Evolutionary conservation across 2,888 invertebrate species (phyloP), one percentile per base, ranked within the genome.

Genomic region (Odontocerum albicorne): DNA sequence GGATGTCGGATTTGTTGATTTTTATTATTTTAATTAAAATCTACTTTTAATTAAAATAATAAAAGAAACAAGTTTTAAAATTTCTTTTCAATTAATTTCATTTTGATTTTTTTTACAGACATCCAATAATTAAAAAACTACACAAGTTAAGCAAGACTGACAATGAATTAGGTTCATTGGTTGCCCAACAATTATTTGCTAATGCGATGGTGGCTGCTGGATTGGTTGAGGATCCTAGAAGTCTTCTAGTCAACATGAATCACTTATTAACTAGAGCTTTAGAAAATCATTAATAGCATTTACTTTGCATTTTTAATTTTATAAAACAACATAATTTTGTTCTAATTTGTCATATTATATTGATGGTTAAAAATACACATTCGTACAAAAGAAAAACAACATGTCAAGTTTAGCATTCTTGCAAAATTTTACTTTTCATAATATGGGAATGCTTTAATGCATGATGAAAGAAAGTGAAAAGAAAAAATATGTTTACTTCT

Each of bases 131-230:
- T 57, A 92, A 90, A 68, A 95, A 96, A 72, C 77, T 98, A 40
- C 81, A 86, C 67, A 83, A 84, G 64, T 73, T 98, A 54, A 85
- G 84, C 55, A 79, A 79, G 15, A 81, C 77, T 17, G 88, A 98
- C 72, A 83, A 87, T 21, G 86, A 90, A 63, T 74, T 98, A 55
- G 96, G 93, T 0, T 84, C 86, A 62, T 81, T 96, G 64, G 77
- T 97, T 6, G 84, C 90, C 0, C 86, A 93, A 68, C 97, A 96
- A 80, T 70, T 98, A 32, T 97, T 96, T 70, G 86, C 88, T 53
- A 96, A 96, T 70, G 92, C 96, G 0, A 92, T 98, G 92, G 92
- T 96, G 7, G 90, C 90, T 3, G 97, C 97, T 32, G 97, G 97
- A 7, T 79, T 98, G 21, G 83, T 96, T 1, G 90, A 95, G 69